These are phyloP conservation scores for Bhutanitis thaidina DNA, from an alignment of 2,888 invertebrate genomes.

Conservation along the genomic window DNA sequence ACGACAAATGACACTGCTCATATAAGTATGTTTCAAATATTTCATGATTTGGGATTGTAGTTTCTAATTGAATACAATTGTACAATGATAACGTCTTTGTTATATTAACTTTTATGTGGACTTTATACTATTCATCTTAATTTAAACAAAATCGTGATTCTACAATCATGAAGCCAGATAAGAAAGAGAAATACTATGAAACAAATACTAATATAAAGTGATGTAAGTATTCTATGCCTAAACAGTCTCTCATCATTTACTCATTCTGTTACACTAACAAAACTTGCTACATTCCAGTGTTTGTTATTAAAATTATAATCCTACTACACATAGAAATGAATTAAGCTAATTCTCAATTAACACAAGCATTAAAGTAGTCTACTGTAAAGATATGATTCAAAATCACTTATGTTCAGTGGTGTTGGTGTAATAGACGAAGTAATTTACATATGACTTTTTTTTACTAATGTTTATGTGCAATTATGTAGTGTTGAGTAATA, in stretches of 20 bases:
- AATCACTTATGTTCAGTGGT: constrained; percentile 58
- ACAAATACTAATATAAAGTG: not conserved
- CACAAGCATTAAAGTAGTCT: constrained; percentile 46
- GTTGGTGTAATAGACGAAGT: constrained; percentile 32
- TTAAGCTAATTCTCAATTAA: constrained; percentile 35
- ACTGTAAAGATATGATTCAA: constrained; percentile 68
- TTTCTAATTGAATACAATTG: constrained; percentile 11
- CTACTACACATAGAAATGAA: constrained; percentile 24
- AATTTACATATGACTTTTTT: constrained; percentile 27
- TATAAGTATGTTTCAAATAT: not conserved
- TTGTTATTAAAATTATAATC: constrained; percentile 18
- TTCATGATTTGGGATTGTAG: not conserved
- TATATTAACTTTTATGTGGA: too few relatives aligned
- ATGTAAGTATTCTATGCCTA: constrained; percentile 3
- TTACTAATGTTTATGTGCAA: constrained; percentile 29
- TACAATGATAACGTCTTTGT: not conserved
- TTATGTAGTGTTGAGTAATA: constrained; percentile 32
- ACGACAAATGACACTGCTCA: too few relatives aligned
- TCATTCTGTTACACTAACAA: not conserved
- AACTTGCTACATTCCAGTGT: constrained; percentile 7
- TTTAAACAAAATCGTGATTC: too few relatives aligned
- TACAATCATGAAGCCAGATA: too few relatives aligned
- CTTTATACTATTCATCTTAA: not conserved
- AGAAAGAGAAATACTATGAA: too few relatives aligned
- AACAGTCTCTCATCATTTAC: constrained; percentile 7